A percentile compares a stretch with the other conserved stretches of the same genome.
Conservation (phyloP, 2,797 vertebrate species). For the Siniperca obscura region DNA sequence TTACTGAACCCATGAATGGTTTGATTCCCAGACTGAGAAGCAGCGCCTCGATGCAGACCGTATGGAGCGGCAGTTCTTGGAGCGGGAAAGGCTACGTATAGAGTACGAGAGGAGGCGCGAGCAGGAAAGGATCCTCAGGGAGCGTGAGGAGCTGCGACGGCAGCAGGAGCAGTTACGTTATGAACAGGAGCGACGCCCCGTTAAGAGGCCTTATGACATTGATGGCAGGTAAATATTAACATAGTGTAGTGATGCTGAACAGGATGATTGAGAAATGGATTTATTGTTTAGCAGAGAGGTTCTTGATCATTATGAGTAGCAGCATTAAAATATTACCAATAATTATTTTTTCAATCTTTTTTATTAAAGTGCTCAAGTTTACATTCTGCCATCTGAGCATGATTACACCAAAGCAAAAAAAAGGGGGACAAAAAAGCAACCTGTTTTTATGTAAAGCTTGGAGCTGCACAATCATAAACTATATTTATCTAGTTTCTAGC, state of each 20-base stretch:
- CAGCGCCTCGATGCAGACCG: slow-evolving; percentile 93
- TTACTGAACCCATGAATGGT: background rate
- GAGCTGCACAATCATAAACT: too few relatives aligned
- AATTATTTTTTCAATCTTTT: too few relatives aligned
- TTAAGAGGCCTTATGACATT: slow-evolving; percentile 91
- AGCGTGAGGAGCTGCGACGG: slow-evolving; percentile 92
- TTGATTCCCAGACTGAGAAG: slow-evolving; percentile 84
- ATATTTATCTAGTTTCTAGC: too few relatives aligned
- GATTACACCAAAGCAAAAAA: too few relatives aligned
- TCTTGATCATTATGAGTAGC: too few relatives aligned
- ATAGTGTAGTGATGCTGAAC: rapidly evolving
- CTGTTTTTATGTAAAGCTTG: too few relatives aligned
- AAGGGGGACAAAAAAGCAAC: too few relatives aligned
- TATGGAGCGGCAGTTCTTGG: slow-evolving; percentile 92
- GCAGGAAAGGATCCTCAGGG: slow-evolving; percentile 94
- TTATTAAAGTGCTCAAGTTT: too few relatives aligned
- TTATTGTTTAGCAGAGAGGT: background rate
- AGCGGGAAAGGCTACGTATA: slow-evolving; percentile 92
- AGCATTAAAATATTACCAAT: background rate
- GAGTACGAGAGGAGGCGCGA: slow-evolving; percentile 93
- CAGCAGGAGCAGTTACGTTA: slow-evolving; percentile 95
- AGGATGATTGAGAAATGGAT: background rate
- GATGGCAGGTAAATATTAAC: slow-evolving; percentile 86
- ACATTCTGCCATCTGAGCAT: too few relatives aligned
- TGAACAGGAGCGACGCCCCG: slow-evolving; percentile 89